These are phyloP conservation scores for Caenorhabditis angaria DNA, from an alignment of 2,888 invertebrate genomes.

Conservation along the genomic window DNA sequence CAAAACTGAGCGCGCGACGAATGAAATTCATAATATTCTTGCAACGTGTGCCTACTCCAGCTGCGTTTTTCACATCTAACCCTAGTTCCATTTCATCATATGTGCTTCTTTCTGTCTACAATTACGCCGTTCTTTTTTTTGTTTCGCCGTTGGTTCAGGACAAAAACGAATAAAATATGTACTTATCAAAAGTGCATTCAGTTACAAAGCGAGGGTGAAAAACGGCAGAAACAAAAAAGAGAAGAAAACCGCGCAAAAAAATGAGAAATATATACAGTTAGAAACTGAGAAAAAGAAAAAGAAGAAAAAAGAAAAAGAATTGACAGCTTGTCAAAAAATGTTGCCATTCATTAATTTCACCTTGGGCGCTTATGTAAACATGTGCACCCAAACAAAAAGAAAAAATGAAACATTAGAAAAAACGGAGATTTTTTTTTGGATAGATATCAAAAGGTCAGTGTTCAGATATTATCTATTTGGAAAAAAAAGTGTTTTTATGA, in stretches of 20 bases:
- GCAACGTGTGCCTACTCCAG: constrained; percentile 11
- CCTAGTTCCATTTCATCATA: constrained; percentile 28
- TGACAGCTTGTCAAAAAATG: constrained; percentile 5
- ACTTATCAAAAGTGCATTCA: constrained; percentile 4
- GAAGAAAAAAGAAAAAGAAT: neutral
- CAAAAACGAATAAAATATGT: neutral
- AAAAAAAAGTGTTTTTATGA: neutral
- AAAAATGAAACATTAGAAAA: neutral
- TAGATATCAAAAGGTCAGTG: constrained; percentile 5
- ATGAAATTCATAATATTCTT: constrained; percentile 48
- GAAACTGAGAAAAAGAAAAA: neutral
- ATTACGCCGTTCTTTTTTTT: neutral
- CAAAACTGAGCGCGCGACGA: constrained; percentile 45
- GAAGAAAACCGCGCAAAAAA: neutral
- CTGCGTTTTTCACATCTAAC: neutral
- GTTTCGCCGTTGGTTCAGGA: neutral
- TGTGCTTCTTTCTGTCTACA: neutral
- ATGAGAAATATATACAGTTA: neutral
- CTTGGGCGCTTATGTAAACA: neutral
- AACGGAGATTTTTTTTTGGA: neutral
- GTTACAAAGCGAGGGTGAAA: neutral
- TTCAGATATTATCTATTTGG: neutral
- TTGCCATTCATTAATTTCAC: neutral
- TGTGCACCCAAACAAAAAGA: neutral
- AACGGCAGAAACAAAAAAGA: neutral